phyloP scores from a whole-genome alignment of 1,140 invertebrate species.

The Odontomachus brunneus region DNA sequence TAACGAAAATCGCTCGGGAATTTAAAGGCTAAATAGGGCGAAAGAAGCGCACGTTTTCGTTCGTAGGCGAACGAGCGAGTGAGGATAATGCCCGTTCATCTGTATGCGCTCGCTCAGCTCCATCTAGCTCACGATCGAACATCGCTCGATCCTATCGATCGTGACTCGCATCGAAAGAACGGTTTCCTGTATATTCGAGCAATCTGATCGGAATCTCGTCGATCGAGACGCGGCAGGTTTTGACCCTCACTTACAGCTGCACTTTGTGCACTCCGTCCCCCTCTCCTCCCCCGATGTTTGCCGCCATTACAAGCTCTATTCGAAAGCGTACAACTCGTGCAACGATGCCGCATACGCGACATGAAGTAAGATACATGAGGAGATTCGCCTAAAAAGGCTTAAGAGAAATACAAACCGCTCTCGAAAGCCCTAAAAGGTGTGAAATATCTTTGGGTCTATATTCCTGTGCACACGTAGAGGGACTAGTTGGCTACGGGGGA shows the following conservation, averaged over 20 bases:
- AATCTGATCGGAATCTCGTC: slow-evolving; percentile 60
- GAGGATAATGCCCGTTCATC: slow-evolving; percentile 55
- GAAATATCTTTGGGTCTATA: too few relatives aligned
- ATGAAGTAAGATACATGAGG: background rate
- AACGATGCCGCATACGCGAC: too few relatives aligned
- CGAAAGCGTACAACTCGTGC: background rate
- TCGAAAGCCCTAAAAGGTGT: too few relatives aligned
- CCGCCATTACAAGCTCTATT: background rate
- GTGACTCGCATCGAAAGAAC: slow-evolving; percentile 58
- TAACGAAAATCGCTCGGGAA: slow-evolving; percentile 57
- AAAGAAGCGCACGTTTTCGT: slow-evolving; percentile 58
- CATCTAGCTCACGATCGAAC: slow-evolving; percentile 34
- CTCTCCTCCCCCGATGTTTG: slow-evolving; percentile 3
- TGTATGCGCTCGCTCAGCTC: slow-evolving; percentile 49
- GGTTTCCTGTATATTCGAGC: slow-evolving; percentile 54
- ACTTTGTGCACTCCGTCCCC: background rate
- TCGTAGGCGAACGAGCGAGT: slow-evolving; percentile 22
- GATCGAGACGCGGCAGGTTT: slow-evolving; percentile 45
- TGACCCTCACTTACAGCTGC: slow-evolving; percentile 26
- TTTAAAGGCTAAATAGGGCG: slow-evolving; percentile 56
- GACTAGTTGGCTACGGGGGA: too few relatives aligned
- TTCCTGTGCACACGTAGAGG: too few relatives aligned
- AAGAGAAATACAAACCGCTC: too few relatives aligned
- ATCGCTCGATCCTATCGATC: slow-evolving; percentile 52
- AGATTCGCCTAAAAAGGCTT: background rate